Evolutionary conservation across 2,888 invertebrate genomes (phyloP).

Genomic region (Drosophila lutescens): DNA sequence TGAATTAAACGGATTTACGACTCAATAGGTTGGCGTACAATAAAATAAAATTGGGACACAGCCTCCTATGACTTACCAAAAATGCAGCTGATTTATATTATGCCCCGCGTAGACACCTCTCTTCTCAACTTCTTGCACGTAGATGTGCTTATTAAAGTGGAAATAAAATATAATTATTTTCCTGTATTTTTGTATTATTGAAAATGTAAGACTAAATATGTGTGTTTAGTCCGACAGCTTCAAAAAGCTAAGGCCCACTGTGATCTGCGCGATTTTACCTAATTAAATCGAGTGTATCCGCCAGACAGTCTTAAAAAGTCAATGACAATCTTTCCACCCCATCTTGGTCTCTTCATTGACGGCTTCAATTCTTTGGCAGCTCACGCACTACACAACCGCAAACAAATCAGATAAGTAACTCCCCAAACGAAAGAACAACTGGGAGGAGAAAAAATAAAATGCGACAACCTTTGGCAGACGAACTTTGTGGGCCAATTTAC

Average conservation of each 20-base stretch:
- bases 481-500: conserved; percentile 68
- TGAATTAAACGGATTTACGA: not conserved
- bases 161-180: conserved; percentile 18
- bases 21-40: not conserved
- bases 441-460: conserved; percentile 29
- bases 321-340: conserved; percentile 14
- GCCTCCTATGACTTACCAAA: conserved; percentile 1
- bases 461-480: conserved; percentile 42
- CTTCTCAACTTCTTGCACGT: not conserved
- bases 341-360: conserved; percentile 25
- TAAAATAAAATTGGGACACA: no score
- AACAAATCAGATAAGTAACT: conserved; percentile 75
- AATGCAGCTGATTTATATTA: not conserved
- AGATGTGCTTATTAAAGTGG: not conserved
- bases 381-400: conserved; percentile 63
- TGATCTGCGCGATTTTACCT: conserved; percentile 23
- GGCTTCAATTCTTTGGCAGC: conserved; percentile 51
- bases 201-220: conserved; percentile 9
- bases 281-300: conserved; percentile 21
- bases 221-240: not conserved
- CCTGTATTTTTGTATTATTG: not conserved
- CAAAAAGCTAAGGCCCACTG: conserved; percentile 13
- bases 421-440: conserved; percentile 8
- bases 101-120: not conserved
- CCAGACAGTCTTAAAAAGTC: conserved; percentile 5